These are phyloP conservation scores for Nothoprocta pentlandii DNA, from an alignment of 2,113 vertebrate species.

Conservation along the genomic window DNA sequence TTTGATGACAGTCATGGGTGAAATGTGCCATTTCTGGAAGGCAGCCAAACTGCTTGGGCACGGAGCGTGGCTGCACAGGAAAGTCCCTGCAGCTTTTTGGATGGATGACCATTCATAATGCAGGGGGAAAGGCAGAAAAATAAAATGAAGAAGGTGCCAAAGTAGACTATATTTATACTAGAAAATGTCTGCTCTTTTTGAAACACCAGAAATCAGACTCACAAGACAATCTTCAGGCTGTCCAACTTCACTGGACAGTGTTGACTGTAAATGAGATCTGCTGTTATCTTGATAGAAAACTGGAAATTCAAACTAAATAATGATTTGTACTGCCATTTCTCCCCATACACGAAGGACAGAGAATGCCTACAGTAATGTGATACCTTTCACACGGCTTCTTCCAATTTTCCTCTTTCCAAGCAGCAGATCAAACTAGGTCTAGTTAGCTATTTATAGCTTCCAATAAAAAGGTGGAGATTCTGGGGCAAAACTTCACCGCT, in stretches of 20 bases:
- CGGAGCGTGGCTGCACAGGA: not conserved
- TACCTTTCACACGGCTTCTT: not conserved
- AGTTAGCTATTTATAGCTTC: not conserved
- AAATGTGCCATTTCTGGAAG: slow-evolving; percentile 43
- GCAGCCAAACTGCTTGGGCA: slow-evolving; percentile 1
- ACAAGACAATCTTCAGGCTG: not conserved
- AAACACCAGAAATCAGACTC: slow-evolving; percentile 8
- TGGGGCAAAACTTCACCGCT: not conserved
- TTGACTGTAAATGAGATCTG: not conserved
- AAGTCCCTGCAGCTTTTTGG: slow-evolving; percentile 2
- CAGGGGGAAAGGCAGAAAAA: not conserved
- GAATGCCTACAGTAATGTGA: not conserved
- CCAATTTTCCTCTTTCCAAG: not conserved
- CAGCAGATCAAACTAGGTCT: not conserved
- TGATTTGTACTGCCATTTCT: not conserved
- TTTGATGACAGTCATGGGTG: slow-evolving; percentile 30
- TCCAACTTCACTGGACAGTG: not conserved
- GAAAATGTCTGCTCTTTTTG: not conserved
- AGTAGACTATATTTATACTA: not conserved
- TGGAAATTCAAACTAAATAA: not conserved
- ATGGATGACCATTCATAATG: slow-evolving; percentile 18
- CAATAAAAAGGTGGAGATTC: not conserved
- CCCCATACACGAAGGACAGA: not conserved
- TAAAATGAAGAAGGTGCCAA: not conserved
- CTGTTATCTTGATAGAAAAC: not conserved